Base-by-base conservation (phyloP, 2,888 invertebrate species). In the Phortica okadai region DNA sequence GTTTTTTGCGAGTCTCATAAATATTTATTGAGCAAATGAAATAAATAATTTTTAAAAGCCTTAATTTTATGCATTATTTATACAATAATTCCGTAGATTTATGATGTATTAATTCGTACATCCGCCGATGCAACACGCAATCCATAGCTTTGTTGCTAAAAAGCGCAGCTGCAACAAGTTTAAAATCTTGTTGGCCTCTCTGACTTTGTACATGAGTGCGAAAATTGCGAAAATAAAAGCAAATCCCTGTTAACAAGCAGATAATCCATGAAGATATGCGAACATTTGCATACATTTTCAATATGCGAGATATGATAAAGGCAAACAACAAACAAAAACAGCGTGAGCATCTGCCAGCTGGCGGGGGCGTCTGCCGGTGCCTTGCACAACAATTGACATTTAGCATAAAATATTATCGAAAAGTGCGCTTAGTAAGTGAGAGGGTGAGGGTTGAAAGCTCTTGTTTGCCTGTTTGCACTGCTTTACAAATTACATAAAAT, bases 401-500 rank as follows among this genome's bases (percentile, higher is more conserved):
- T 87, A 81, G 88, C 80, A 83, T 87, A 88, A 85, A 88, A 87
- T 81, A 86, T 88, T 88, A 83, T 82, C 77, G 76, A 78, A 74
- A 80, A 74, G 81, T n/a, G 16, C 14, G 16, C 6, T 56, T 56
- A 14, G 56, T 6, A 56, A 56, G 14, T 56, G 6, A 6, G 16
- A 56, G 56, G 56, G 56, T 56, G 64, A 74, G 33, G 74, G 11
- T 44, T 21, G n/a, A 33, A n/a, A 74, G 11, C 73, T 81, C 73
- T 70, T 79, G 33, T 33, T 5, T 33, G 33, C 33, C 1, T 33
- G 33, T 33, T 33, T 33, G 33, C 33, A 33, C 33, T 33, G 33
- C 33, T 79, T 80, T 80, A 79, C 79, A 88, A 88, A 88, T 88
- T 86, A 82, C 87, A 88, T 85, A 83, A 85, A 88, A 85, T 85